Evolutionary conservation across 2,797 vertebrate species (phyloP), one percentile per base, ranked within the genome.

Genomic region (Xerus rutilus): DNA sequence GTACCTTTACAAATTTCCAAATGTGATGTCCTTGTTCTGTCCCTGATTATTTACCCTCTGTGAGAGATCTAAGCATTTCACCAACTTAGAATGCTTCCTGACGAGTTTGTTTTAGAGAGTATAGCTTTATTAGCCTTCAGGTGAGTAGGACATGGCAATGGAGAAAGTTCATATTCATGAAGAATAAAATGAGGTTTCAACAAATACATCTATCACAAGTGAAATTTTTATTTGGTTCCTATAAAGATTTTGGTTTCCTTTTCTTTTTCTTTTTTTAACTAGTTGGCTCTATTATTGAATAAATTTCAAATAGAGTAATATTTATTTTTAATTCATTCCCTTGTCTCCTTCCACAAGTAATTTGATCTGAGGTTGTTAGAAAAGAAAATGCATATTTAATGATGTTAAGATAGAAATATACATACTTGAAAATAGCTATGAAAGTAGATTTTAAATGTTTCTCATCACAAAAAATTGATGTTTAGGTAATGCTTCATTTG

Each of bases 301-400:
- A 86, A 45, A 86, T 83, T 84, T 90, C 35, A 90, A 57, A n/a
- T 65, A 84, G 54, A 88, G 62, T 76, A 92, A 70, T 86, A 49
- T 73, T 76, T 93, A 72, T 85, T 94, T 94, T 94, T 76, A 70
- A 94, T 47, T 78, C 83, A 91, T 76, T 52, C 10, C 5, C 23
- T 59, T 85, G 11, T 76, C 14, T 85, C 17, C 57, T 78, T 89
- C 43, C 39, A 73, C 35, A 76, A 67, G 93, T 11, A 64, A 82
- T 82, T 95, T 97, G 81, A 82, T 82, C 94, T 97, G 81, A 82
- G 25, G 25, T 86, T 92, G 7, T 73, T 97, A 72, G n/a, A n/a
- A 88, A 95, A 93, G 88, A 72, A 91, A 69, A 43, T n/a, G 74
- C 87, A 35, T 72, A n/a, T 15, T 64, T 52, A 83, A 45, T 92